A percentile compares a stretch with the other conserved stretches of the same genome.
Evolutionary conservation across 1,140 invertebrate genomes (phyloP).

Genomic region (Pseudomyrmex flavicornis): DNA sequence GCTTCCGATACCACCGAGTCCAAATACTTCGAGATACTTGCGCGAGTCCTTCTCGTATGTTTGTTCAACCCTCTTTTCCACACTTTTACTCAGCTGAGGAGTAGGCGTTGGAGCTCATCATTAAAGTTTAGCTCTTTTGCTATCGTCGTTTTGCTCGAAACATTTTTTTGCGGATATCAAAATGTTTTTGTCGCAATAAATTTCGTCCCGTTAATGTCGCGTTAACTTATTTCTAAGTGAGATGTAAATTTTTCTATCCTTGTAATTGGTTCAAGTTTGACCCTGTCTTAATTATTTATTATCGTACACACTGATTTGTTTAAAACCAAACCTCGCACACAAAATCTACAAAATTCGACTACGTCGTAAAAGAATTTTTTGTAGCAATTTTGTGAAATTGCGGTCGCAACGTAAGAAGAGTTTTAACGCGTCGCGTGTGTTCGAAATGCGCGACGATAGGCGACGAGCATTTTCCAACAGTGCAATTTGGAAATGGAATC

Average conservation of each 20-base stretch:
- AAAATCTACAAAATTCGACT: no score
- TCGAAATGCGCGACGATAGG: conserved; percentile 25
- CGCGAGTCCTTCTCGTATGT: conserved; percentile 25
- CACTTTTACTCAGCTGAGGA: conserved; percentile 6
- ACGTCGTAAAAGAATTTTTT: neutral
- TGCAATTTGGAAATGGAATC: conserved; percentile 63
- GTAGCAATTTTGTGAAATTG: neutral
- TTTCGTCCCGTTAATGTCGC: neutral
- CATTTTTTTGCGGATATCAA: conserved; percentile 3
- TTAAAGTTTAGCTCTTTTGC: conserved; percentile 14
- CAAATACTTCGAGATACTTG: conserved; percentile 44
- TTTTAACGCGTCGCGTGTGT: conserved; percentile 4
- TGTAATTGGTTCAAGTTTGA: neutral
- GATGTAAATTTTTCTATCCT: neutral
- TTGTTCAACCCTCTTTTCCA: conserved; percentile 41
- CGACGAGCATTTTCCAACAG: conserved; percentile 55
- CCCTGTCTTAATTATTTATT: no score
- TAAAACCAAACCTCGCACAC: no score
- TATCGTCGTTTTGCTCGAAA: conserved; percentile 14
- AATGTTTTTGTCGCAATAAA: conserved; percentile 16
- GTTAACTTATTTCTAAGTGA: neutral
- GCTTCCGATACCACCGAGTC: conserved; percentile 35
- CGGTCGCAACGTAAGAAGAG: neutral
- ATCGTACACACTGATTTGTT: no score
- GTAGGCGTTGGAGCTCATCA: conserved; percentile 29